These are phyloP conservation scores for Macrobrachium nipponense DNA, from an alignment of 1,140 invertebrate species.

Conservation along the genomic window DNA sequence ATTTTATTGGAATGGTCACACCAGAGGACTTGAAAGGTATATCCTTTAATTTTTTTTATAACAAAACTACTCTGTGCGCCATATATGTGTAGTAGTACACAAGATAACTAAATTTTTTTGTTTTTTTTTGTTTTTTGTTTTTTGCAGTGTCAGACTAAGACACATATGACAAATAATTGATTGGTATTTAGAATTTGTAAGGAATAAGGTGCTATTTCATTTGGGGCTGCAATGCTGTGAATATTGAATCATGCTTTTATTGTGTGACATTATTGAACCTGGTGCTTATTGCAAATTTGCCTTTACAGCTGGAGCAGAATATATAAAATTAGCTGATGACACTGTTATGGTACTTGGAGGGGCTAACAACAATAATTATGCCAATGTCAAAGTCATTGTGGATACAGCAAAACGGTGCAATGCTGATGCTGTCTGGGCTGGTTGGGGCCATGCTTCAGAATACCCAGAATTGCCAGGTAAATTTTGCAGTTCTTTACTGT, in stretches of 20 bases:
- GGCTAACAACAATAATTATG: conserved; percentile 99
- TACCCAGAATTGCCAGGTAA: conserved; percentile 96
- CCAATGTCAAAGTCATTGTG: conserved; percentile 99
- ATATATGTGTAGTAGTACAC: neutral
- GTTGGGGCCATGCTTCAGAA: conserved; percentile 99
- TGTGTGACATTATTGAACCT: no score
- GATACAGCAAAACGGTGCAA: conserved; percentile 90
- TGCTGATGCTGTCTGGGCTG: conserved; percentile 96
- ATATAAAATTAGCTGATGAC: conserved; percentile 99
- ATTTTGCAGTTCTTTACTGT: neutral
- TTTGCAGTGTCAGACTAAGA: no score
- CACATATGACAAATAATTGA: no score
- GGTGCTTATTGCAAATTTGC: neutral
- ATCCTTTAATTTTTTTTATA: conserved; percentile 12
- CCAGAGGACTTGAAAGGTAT: conserved; percentile 92
- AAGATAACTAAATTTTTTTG: no score
- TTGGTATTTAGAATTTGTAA: no score
- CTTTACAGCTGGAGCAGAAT: conserved; percentile 84
- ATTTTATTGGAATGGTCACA: conserved; percentile 99
- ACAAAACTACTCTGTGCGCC: neutral
- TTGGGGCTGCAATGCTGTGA: no score
- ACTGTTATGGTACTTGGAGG: conserved; percentile 98
- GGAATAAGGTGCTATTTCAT: no score
- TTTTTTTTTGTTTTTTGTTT: no score
- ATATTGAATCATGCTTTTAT: no score